Evolutionary conservation across 2,113 vertebrate species (phyloP).

Genomic region (Triplophysa dalaica): DNA sequence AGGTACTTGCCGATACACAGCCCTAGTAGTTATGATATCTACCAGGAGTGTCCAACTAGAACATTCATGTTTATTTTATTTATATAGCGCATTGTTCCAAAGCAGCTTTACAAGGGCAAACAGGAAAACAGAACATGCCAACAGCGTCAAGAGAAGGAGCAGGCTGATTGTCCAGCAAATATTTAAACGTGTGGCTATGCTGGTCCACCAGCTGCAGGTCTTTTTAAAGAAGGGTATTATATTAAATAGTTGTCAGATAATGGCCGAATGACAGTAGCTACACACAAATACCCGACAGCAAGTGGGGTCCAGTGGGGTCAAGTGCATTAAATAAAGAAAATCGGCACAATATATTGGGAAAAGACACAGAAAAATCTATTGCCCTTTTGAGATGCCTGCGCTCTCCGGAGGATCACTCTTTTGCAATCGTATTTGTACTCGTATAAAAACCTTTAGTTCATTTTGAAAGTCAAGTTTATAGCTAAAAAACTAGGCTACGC

Average conservation of each 20-base stretch:
- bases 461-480: conserved; percentile 25
- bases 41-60: too few species aligned
- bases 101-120: too few species aligned
- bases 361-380: conserved; percentile 14
- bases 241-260: background rate
- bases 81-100: too few species aligned
- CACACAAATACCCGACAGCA: background rate
- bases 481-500: conserved; percentile 5
- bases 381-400: conserved; percentile 15
- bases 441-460: conserved; percentile 25
- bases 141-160: too few species aligned
- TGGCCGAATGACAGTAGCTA: background rate
- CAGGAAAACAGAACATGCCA: too few species aligned
- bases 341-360: conserved; percentile 14
- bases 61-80: too few species aligned
- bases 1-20: too few species aligned
- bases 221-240: background rate
- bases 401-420: conserved; percentile 6
- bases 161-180: too few species aligned
- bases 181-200: too few species aligned
- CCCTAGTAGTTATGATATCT: too few species aligned
- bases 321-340: conserved; percentile 6
- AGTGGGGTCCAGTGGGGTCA: background rate
- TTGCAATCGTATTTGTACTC: conserved; percentile 22
- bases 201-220: too few species aligned